Base-by-base conservation (phyloP, 2,113 vertebrate species). In the Misgurnus mizolepis region DNA sequence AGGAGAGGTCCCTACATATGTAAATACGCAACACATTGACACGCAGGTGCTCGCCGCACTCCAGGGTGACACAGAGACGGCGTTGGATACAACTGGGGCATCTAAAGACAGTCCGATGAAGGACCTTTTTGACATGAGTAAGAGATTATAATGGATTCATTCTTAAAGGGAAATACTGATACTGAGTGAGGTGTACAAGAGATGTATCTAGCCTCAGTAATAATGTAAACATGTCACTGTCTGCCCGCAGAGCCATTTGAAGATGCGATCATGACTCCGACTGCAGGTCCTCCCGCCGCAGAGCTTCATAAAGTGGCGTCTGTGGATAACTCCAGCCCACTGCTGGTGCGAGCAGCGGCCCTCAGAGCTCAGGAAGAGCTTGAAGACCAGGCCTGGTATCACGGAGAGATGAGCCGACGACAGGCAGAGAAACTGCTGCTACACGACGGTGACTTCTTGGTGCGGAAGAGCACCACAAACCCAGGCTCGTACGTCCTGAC, bases 41-140 rank as follows among this genome's bases (percentile, higher is more conserved):
- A 89, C 88, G 18, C 95, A 95, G 88, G 88, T 93, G 56, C 85
- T 93, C 3, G 71, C 91, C 0, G 89, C 89, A 1, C 92, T 95
- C 74, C 94, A 94, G 76, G 90, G 90, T 4, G 92, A 95, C 72
- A 81, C 88, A 12, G 94, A 94, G 83, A 86, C 75, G 67, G 64
- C 88, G 47, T 87, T 91, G 7, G 91, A 89, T 74, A 89, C 90
- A 2, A 89, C 88, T 49, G 89, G 89, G 82, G 87, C 85, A 84
- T 91, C 90, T 81, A 91, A 92, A 76, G 95, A 95, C 40, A 96
- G 94, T 85, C 94, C 95, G 4, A 90, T 88, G 89, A 98, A 94
- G 88, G 98, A 99, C 90, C 90, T 98, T 74, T 99, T 99, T 82
- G 98, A 99, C 87, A 99, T 99, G 98, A 99, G 98, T 99, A 90